These are phyloP conservation scores for Caenorhabditis remanei DNA, from an alignment of 1,140 invertebrate species.

Conservation along the genomic window DNA sequence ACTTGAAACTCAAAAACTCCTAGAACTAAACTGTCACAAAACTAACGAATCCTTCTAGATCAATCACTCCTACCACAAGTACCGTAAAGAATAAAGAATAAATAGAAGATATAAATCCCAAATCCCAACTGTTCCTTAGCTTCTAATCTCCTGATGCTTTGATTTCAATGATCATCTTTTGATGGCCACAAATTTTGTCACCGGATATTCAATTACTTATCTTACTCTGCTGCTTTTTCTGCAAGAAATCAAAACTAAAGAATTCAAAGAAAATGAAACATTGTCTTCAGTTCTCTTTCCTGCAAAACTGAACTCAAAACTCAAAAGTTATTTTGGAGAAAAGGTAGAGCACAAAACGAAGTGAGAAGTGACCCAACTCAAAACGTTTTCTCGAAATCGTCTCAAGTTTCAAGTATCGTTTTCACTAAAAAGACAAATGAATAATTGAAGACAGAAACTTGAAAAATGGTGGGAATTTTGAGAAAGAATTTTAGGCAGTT, in stretches of 20 bases:
- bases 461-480: constrained; percentile 31
- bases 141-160: not conserved
- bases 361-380: constrained; percentile 50
- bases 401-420: constrained; percentile 54
- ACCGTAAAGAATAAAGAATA: too few relatives aligned
- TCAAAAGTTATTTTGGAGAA: constrained; percentile 4
- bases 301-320: too few relatives aligned
- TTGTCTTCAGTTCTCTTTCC: not conserved
- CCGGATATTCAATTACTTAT: constrained; percentile 14
- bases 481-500: not conserved
- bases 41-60: too few relatives aligned
- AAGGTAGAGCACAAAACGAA: not conserved
- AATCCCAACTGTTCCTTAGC: not conserved
- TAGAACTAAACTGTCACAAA: too few relatives aligned
- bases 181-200: not conserved
- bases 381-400: constrained; percentile 34
- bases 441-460: constrained; percentile 45
- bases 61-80: too few relatives aligned
- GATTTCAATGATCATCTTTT: constrained; percentile 16
- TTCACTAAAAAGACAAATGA: constrained; percentile 47
- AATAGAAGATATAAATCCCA: too few relatives aligned
- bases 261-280: not conserved
- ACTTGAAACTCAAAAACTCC: too few relatives aligned
- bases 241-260: not conserved
- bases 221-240: not conserved